phyloP scores from a whole-genome alignment of 2,888 invertebrate species.

The Pediacus dermestoides region DNA sequence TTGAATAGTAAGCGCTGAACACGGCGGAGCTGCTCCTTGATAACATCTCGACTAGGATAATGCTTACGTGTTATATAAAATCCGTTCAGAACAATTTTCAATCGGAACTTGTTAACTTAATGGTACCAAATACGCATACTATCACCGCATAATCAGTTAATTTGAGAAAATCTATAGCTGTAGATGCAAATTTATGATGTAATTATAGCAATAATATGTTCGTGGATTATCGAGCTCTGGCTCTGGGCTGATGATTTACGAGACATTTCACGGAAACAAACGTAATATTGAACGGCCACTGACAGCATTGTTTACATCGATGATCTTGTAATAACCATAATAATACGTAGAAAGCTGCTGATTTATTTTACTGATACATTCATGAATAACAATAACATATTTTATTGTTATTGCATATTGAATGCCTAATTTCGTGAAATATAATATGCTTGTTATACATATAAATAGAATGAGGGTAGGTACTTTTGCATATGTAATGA shows the following conservation, averaged over 20 bases:
- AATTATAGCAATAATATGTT: constrained; percentile 1
- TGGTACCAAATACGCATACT: constrained; percentile 1
- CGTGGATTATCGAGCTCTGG: background rate
- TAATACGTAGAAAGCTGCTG: too few relatives aligned
- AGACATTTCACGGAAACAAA: constrained; percentile 1
- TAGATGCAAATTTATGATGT: constrained; percentile 2
- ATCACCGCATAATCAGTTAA: background rate
- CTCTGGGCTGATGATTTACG: background rate
- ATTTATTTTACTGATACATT: too few relatives aligned
- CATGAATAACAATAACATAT: too few relatives aligned
- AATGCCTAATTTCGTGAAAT: too few relatives aligned
- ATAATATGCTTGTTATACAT: too few relatives aligned
- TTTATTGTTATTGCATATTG: too few relatives aligned
- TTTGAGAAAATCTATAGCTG: constrained; percentile 1
- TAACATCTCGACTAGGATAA: background rate
- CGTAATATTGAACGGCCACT: too few relatives aligned
- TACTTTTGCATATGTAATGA: too few relatives aligned
- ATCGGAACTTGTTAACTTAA: background rate
- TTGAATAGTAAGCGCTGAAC: constrained; percentile 5
- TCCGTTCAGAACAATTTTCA: background rate
- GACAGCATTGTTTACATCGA: too few relatives aligned
- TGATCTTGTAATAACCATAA: too few relatives aligned
- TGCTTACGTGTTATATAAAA: constrained; percentile 1
- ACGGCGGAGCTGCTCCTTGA: background rate
- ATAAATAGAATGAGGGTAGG: too few relatives aligned